A percentile compares a stretch with the other conserved stretches of the same genome.
Conservation (phyloP, 2,113 vertebrate species). For the Prunella himalayana region DNA sequence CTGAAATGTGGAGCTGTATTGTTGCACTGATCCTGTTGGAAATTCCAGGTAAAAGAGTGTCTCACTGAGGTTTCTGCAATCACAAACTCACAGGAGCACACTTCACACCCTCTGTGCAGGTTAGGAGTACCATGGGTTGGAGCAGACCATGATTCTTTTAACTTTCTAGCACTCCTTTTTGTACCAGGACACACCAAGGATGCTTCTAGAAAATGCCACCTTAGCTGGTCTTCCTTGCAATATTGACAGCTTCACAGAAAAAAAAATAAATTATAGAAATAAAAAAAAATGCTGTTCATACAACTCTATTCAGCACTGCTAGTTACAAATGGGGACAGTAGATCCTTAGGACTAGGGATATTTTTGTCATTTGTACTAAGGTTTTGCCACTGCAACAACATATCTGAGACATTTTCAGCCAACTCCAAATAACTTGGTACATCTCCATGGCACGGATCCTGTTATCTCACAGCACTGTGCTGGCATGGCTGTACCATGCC, state of each 20-base stretch:
- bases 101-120: not conserved
- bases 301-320: not conserved
- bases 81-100: not conserved
- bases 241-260: not conserved
- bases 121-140: accelerated
- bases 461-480: not conserved
- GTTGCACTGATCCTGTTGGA: not conserved
- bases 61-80: not conserved
- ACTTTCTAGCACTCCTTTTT: not conserved
- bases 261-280: not conserved
- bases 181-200: not conserved
- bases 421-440: not conserved
- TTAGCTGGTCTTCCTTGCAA: not conserved
- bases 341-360: not conserved
- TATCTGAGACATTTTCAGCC: not conserved
- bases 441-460: not conserved
- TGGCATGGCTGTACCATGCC: not conserved
- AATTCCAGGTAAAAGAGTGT: not conserved
- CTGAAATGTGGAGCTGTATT: not conserved
- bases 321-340: not conserved
- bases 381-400: not conserved
- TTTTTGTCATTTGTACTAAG: not conserved
- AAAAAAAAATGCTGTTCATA: not conserved
- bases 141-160: not conserved
- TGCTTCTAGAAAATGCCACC: not conserved